These are phyloP conservation scores for Orthosia cruda DNA, from an alignment of 2,888 invertebrate genomes.

Conservation along the genomic window DNA sequence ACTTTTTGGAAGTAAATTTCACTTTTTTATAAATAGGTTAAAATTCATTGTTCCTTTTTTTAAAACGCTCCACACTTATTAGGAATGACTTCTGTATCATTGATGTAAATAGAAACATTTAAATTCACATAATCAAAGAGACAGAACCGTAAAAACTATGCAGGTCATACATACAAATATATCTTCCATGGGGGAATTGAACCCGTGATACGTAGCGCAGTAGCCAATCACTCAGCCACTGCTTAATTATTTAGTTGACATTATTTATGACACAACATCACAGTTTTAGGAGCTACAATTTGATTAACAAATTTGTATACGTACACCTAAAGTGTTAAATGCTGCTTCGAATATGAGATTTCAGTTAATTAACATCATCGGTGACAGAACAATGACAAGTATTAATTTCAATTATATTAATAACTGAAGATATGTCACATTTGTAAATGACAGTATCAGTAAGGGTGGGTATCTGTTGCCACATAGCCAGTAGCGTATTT, in stretches of 20 bases:
- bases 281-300: conserved; percentile 13
- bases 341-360: conserved; percentile 25
- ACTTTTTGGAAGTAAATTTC: no score
- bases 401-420: conserved; percentile 60
- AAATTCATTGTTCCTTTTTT: no score
- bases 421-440: conserved; percentile 28
- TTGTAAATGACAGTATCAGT: background rate
- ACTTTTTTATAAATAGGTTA: no score
- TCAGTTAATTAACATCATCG: conserved; percentile 50
- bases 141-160: no score
- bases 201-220: no score
- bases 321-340: conserved; percentile 3
- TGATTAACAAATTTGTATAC: conserved; percentile 19
- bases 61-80: no score
- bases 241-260: background rate
- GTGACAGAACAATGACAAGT: conserved; percentile 54
- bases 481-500: background rate
- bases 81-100: no score
- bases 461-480: background rate
- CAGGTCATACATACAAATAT: no score
- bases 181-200: no score
- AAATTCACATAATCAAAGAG: no score
- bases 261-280: background rate
- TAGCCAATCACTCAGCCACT: no score
- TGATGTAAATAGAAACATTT: no score